Conservation (phyloP, 2,888 invertebrate genomes). For the Chirona hameri region DNA sequence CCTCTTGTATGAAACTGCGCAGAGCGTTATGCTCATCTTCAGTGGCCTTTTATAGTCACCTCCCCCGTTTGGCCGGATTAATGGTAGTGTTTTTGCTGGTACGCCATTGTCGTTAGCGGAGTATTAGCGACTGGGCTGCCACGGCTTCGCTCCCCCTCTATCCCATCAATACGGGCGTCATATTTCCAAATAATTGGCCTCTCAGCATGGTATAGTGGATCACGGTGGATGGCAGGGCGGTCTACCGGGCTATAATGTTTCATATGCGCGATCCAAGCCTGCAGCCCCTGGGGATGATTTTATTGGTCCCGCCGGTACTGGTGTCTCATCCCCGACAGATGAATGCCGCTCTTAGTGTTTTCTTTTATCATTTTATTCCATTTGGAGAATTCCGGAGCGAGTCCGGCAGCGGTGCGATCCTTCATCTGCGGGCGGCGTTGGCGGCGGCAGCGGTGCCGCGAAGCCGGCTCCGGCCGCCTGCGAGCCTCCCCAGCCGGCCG, state of each 20-base stretch:
- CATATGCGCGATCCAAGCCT: background rate
- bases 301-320: background rate
- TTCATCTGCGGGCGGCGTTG: background rate
- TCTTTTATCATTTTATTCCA: slow-evolving; percentile 28
- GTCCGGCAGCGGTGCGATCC: background rate
- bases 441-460: background rate
- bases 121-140: background rate
- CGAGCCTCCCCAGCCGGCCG: background rate
- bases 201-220: background rate
- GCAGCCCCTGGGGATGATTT: background rate
- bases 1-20: background rate
- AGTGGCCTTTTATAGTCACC: background rate
- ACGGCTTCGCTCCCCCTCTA: background rate
- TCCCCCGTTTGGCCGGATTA: background rate
- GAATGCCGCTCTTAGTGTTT: background rate
- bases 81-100: background rate
- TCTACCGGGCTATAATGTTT: background rate
- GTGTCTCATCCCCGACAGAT: slow-evolving; percentile 4
- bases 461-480: background rate
- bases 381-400: background rate
- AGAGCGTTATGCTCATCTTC: background rate
- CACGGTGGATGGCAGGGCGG: background rate
- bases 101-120: background rate
- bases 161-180: slow-evolving; percentile 11
- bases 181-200: slow-evolving; percentile 25